phyloP scores from a whole-genome alignment of 2,888 invertebrate genomes.

The Napeogenes sylphis region DNA sequence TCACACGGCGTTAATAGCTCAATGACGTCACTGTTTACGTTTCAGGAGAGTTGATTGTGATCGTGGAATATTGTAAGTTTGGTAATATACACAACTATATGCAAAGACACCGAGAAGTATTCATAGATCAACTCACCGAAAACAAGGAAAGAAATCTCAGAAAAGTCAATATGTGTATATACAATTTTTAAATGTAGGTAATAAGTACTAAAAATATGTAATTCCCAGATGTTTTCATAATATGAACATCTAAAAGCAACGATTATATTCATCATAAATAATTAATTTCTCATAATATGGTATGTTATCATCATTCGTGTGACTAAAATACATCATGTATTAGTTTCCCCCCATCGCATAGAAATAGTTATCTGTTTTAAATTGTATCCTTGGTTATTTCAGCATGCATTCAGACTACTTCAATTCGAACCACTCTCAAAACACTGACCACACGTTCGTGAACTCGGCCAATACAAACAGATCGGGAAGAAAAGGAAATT shows the following conservation, averaged over 20 bases:
- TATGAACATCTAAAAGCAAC: no score
- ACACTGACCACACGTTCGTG: conserved; percentile 63
- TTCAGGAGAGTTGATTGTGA: conserved; percentile 91
- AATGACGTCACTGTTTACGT: conserved; percentile 31
- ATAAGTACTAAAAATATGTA: no score
- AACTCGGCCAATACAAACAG: conserved; percentile 61
- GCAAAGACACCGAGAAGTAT: conserved; percentile 86
- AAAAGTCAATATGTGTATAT: conserved; percentile 70
- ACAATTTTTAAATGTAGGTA: neutral
- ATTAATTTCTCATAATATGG: no score
- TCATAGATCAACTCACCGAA: conserved; percentile 90
- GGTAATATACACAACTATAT: conserved; percentile 95
- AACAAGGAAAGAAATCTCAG: conserved; percentile 82
- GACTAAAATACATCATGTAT: no score
- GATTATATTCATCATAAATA: no score
- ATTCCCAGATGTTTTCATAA: no score
- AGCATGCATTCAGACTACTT: conserved; percentile 66
- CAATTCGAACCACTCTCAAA: conserved; percentile 48
- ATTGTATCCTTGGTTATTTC: conserved; percentile 30
- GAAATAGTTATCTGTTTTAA: no score
- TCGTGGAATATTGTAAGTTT: conserved; percentile 95
- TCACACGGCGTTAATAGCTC: conserved; percentile 13
- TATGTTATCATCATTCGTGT: no score
- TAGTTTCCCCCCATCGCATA: neutral
- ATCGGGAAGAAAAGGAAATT: conserved; percentile 65